phyloP scores from a whole-genome alignment of 1,140 invertebrate species.

The Drosophila kanapiae region DNA sequence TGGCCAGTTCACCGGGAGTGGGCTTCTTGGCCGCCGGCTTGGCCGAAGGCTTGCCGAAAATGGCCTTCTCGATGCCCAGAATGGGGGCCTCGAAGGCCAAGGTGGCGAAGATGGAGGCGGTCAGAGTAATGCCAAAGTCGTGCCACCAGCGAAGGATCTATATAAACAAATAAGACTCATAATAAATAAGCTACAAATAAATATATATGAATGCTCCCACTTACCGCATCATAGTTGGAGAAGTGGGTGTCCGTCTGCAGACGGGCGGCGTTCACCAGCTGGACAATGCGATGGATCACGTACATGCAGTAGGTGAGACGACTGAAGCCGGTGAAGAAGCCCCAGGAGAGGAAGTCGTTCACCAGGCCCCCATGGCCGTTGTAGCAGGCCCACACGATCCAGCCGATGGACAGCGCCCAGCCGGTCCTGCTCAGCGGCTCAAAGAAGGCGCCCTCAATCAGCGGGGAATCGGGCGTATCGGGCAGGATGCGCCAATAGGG shows the following conservation, averaged over 20 bases:
- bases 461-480: slow-evolving; percentile 86
- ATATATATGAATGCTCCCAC: background rate
- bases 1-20: slow-evolving; percentile 36
- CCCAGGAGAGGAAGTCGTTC: slow-evolving; percentile 88
- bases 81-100: slow-evolving; percentile 80
- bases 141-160: slow-evolving; percentile 83
- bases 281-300: slow-evolving; percentile 87
- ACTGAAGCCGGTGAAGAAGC: slow-evolving; percentile 88
- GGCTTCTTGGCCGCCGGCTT: slow-evolving; percentile 69
- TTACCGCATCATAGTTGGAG: slow-evolving; percentile 70
- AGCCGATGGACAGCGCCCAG: slow-evolving; percentile 89
- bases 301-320: slow-evolving; percentile 90
- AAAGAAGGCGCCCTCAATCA: slow-evolving; percentile 89
- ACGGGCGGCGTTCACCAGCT: slow-evolving; percentile 74
- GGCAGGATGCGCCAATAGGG: slow-evolving; percentile 87
- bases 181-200: no score
- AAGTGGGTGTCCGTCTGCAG: slow-evolving; percentile 71
- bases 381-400: slow-evolving; percentile 90
- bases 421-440: slow-evolving; percentile 88
- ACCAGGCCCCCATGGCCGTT: slow-evolving; percentile 89
- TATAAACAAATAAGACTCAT: background rate
- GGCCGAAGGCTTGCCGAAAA: slow-evolving; percentile 53
- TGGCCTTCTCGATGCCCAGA: slow-evolving; percentile 81
- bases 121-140: slow-evolving; percentile 76
- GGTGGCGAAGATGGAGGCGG: slow-evolving; percentile 75